Base-by-base conservation (phyloP, 2,888 invertebrate species). In the Caenorhabditis japonica region DNA sequence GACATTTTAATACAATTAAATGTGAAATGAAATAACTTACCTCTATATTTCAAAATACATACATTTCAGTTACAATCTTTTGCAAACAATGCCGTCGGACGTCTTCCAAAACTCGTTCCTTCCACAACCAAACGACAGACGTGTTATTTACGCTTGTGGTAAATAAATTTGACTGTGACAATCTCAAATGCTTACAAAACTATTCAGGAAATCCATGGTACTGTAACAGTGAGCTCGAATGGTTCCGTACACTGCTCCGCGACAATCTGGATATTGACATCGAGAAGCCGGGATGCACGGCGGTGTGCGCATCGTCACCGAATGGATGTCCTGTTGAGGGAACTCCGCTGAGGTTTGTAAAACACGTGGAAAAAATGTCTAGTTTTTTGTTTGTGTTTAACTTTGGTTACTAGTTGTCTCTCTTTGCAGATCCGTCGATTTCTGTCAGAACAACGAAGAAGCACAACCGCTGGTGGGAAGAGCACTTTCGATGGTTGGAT, bases 61-160 rank as follows among this genome's bases (percentile, higher is more conserved):
- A n/a, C n/a, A 58, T 73, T 80, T 74, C 74, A 87, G 87, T 72
- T 84, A 81, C 77, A 87, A 87, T 70, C 82, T 83, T 52, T 82
- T 87, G 52, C 83, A 85, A 75, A 80, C 85, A 19, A 77, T 87
- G 79, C 85, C 84, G 4, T 47, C 68, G 19, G 76, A 83, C 62
- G 77, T 82, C 7, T 86, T 87, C 74, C 75, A 75, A 27, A 81
- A 82, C 61, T 81, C 85, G 1, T 87, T 87, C 75, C 73, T 68
- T 13, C 86, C 84, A 8, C 74, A 77, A 19, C 84, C 83, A 17
- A 82, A 84, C 59, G 85, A 86, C 52, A 69, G 86, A 27, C 61
- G 87, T 34, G 85, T 87, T 17, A 86, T 87, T 58, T 87, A 86
- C 66, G 83, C 82, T 7, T 87, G 86, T 66, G 85, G 85, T 86